Evolutionary conservation across 35 echinoderm and acorn worm species (phyloP), one percentile per base, ranked within the genome.

Genomic region (Ophiothrix spiculata): DNA sequence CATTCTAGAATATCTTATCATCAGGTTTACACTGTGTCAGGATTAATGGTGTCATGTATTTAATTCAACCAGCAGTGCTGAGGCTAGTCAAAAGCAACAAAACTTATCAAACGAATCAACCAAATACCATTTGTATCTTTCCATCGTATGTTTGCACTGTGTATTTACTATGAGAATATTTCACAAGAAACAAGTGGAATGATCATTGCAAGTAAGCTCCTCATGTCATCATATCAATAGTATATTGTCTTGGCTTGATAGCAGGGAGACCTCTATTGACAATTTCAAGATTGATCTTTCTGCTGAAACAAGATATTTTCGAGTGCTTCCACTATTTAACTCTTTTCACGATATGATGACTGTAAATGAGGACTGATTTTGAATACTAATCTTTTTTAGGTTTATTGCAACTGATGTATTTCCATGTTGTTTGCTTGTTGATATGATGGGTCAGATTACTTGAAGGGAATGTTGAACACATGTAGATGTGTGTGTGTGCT

Each of bases 321-420:
- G 6, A 69, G 60, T 69, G 60, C 60, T 69, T 69, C 60, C 60
- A 69, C 60, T 69, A 69, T 10, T 69, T 69, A 69, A 69, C 60
- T 25, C 60, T 69, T 69, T 25, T 69, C 60, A 15, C 29, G n/a
- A n/a, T n/a, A n/a, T n/a, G n/a, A n/a, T n/a, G n/a, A n/a, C n/a
- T n/a, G n/a, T n/a, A n/a, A n/a, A n/a, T n/a, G n/a, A n/a, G n/a
- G n/a, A n/a, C n/a, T n/a, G n/a, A n/a, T n/a, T n/a, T n/a, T n/a
- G n/a, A n/a, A n/a, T n/a, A n/a, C n/a, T n/a, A n/a, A n/a, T n/a
- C 25, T 10, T 49, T 10, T 49, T 49, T 10, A 69, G 60, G 60
- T 69, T 49, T 69, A 69, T 69, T 25, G 29, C 16, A 69, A 69
- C 17, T 69, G 4, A 28, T 69, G 10, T 69, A 69, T 69, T 69